These are phyloP conservation scores for Rhyacophila brunnea DNA, from an alignment of 1,140 invertebrate species.

Conservation along the genomic window DNA sequence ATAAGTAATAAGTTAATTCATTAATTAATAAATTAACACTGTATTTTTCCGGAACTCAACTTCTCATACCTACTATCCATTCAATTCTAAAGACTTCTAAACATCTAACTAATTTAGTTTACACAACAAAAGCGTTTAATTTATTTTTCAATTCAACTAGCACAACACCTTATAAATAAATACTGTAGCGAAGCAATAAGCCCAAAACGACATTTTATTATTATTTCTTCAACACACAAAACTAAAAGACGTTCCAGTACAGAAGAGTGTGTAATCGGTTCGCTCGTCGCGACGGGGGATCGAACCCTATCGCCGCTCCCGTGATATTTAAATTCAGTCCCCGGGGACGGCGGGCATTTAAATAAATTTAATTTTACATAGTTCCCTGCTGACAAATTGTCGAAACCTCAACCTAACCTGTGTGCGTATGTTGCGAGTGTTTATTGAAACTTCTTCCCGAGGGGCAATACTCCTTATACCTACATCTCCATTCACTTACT, in stretches of 20 bases:
- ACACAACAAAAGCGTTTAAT: neutral
- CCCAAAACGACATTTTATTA: neutral
- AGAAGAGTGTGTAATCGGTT: neutral
- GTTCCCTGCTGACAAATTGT: constrained; percentile 34
- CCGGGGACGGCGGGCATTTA: constrained; percentile 31
- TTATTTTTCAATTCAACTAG: constrained; percentile 4
- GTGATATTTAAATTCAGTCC: constrained; percentile 34
- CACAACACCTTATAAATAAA: neutral
- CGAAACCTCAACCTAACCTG: constrained; percentile 24
- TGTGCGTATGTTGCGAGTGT: constrained; percentile 17
- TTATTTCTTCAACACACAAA: neutral
- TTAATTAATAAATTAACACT: no score
- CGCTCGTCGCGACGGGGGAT: constrained; percentile 6
- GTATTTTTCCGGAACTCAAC: no score
- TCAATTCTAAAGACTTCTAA: no score
- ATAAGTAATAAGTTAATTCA: no score
- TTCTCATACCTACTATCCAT: no score
- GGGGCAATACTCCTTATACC: neutral
- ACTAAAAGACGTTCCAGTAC: neutral
- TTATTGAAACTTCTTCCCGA: constrained; percentile 18
- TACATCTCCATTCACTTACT: no score
- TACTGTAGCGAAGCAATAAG: neutral
- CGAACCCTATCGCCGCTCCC: constrained; percentile 11
- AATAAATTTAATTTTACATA: constrained; percentile 35
- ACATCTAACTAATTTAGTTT: neutral